Evolutionary conservation across 2,888 invertebrate genomes (phyloP).

Genomic region (Quadriops clusia): DNA sequence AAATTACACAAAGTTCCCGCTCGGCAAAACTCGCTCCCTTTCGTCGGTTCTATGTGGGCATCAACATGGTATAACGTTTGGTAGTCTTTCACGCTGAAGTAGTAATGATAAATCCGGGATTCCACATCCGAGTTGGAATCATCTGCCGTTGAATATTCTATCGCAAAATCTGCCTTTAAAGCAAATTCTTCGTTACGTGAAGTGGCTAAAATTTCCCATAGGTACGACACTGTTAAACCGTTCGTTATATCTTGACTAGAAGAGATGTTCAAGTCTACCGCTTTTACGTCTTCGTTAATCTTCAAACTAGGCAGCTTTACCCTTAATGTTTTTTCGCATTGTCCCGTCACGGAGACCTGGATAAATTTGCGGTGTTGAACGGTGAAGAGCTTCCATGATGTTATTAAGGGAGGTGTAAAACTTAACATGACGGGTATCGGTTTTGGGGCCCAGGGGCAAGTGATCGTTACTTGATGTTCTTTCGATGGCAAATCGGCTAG

Average conservation of each 20-base stretch:
- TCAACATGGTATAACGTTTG: constrained; percentile 75
- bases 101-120: constrained; percentile 47
- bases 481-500: constrained; percentile 65
- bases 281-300: constrained; percentile 23
- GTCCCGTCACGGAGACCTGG: constrained; percentile 60
- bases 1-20: constrained; percentile 80
- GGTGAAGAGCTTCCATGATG: constrained; percentile 72
- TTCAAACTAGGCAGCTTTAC: constrained; percentile 24
- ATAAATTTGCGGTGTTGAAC: constrained; percentile 75
- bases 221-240: constrained; percentile 64
- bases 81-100: constrained; percentile 71
- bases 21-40: constrained; percentile 74
- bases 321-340: constrained; percentile 29
- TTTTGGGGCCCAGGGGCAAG: constrained; percentile 67
- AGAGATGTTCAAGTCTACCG: constrained; percentile 23
- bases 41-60: constrained; percentile 65
- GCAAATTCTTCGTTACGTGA: constrained; percentile 33
- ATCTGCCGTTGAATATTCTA: constrained; percentile 40
- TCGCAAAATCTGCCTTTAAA: constrained; percentile 51
- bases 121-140: constrained; percentile 10
- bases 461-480: constrained; percentile 41
- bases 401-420: constrained; percentile 73
- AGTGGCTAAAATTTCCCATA: constrained; percentile 57
- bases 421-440: constrained; percentile 63
- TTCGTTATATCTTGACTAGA: constrained; percentile 48